Evolutionary conservation across 2,113 vertebrate genomes (phyloP), one percentile per base, ranked within the genome.

Genomic region (Podiceps cristatus): DNA sequence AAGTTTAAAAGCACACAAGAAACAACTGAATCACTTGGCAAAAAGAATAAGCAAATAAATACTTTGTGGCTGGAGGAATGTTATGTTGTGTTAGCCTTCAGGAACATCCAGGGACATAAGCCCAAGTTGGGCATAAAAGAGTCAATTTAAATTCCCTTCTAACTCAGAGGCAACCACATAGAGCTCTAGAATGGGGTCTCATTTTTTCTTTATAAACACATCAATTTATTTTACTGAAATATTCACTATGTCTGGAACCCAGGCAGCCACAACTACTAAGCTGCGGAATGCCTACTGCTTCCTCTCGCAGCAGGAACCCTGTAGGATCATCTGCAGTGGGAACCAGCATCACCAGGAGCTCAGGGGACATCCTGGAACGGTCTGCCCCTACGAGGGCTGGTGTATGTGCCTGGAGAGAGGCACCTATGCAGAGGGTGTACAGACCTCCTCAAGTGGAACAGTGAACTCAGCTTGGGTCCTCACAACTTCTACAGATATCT

Each of bases 21-120:
- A 95, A 83, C 53, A 93, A 74, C 31, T 3, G 1, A 86, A 77
- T 77, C 55, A 44, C 67, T 83, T 73, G 59, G 59, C 77, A 86
- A 75, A 91, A 88, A 45, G 44, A 91, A 73, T 12, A 79, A 81
- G 5, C 37, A 95, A 94, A 79, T 75, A 75, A 95, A 84, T 82
- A 76, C 11, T 73, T 76, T 42, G 63, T 83, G 68, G 53, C 58
- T 93, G n/a, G n/a, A n/a, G 45, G 88, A 77, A 86, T 31, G 12
- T 53, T 72, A 40, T 25, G 22, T 63, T 91, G 42, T 76, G 29
- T 83, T 87, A 95, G 35, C 27, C 72, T 91, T 87, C 73, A 68
- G 73, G 62, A 90, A 84, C 56, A 86, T 82, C 25, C 40, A 56
- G 62, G 33, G 52, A 27, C 17, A 28, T 40, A 89, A 94, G 1